These are phyloP conservation scores for Brenthis hecate DNA, from an alignment of 2,888 invertebrate genomes.

Conservation along the genomic window DNA sequence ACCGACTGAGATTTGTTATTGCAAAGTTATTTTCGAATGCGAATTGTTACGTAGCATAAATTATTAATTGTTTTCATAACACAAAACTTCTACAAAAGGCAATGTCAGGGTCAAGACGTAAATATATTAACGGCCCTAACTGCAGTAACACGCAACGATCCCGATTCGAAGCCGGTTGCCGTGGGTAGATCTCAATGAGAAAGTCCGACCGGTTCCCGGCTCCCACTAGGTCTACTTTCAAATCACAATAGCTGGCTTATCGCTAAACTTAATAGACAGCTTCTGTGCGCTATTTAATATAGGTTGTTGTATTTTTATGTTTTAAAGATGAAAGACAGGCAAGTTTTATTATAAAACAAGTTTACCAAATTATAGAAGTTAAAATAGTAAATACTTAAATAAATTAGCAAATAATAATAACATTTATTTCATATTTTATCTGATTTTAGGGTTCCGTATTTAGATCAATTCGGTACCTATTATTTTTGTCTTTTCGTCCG, in stretches of 20 bases:
- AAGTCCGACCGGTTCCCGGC: constrained; percentile 76
- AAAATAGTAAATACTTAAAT: too few species aligned
- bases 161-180: constrained; percentile 40
- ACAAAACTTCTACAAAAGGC: constrained; percentile 24
- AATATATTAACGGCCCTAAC: constrained; percentile 27
- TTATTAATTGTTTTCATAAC: constrained; percentile 3
- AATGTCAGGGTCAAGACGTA: constrained; percentile 34
- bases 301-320: constrained; percentile 28
- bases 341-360: neutral
- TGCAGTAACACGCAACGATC: constrained; percentile 29
- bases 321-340: constrained; percentile 9
- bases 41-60: constrained; percentile 2
- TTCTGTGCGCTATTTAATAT: constrained; percentile 49
- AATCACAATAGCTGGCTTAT: constrained; percentile 75
- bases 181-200: constrained; percentile 75
- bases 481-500: too few species aligned
- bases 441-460: too few species aligned
- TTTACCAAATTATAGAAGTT: too few species aligned
- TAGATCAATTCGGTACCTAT: too few species aligned
- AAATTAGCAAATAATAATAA: too few species aligned
- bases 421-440: too few species aligned
- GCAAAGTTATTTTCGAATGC: neutral
- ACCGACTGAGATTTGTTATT: neutral
- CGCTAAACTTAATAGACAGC: constrained; percentile 52
- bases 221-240: constrained; percentile 77